phyloP scores from a whole-genome alignment of 1,140 invertebrate species.

The Drosophila baimaii region DNA sequence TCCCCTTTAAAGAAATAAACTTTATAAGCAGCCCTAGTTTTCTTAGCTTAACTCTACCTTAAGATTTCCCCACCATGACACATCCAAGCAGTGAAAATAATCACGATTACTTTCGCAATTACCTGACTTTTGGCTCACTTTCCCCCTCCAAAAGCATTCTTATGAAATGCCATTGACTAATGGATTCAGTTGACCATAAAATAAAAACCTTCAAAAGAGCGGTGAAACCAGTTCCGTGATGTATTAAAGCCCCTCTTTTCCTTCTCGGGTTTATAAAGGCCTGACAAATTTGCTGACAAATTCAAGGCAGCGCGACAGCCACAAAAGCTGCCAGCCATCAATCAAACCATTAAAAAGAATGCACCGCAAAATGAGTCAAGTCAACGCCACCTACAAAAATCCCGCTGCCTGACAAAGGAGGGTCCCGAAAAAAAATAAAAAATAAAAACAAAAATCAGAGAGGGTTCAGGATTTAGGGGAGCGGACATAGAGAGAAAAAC shows the following conservation, averaged over 20 bases:
- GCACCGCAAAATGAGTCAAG: slow-evolving; percentile 76
- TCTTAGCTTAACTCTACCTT: neutral
- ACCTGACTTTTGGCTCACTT: slow-evolving; percentile 57
- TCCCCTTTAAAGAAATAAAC: neutral
- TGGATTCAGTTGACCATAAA: slow-evolving; percentile 77
- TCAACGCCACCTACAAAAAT: slow-evolving; percentile 74
- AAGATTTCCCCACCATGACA: neutral
- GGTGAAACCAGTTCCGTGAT: slow-evolving; percentile 62
- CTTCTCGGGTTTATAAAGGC: slow-evolving; percentile 33
- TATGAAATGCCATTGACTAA: slow-evolving; percentile 59
- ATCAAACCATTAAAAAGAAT: slow-evolving; percentile 82
- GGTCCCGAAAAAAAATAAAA: slow-evolving; percentile 23
- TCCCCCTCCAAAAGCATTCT: slow-evolving; percentile 53
- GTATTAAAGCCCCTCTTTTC: slow-evolving; percentile 42
- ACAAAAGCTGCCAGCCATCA: slow-evolving; percentile 73
- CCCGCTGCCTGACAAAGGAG: slow-evolving; percentile 24
- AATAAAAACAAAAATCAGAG: slow-evolving; percentile 2
- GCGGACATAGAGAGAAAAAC: neutral
- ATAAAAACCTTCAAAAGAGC: slow-evolving; percentile 29
- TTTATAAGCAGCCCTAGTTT: neutral
- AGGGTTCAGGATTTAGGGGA: slow-evolving; percentile 10
- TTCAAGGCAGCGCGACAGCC: slow-evolving; percentile 74
- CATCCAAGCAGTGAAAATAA: slow-evolving; percentile 24
- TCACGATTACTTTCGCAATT: slow-evolving; percentile 59
- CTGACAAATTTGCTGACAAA: slow-evolving; percentile 82